Conservation (phyloP, 2,797 vertebrate genomes). For the Phoeniculus purpureus region DNA sequence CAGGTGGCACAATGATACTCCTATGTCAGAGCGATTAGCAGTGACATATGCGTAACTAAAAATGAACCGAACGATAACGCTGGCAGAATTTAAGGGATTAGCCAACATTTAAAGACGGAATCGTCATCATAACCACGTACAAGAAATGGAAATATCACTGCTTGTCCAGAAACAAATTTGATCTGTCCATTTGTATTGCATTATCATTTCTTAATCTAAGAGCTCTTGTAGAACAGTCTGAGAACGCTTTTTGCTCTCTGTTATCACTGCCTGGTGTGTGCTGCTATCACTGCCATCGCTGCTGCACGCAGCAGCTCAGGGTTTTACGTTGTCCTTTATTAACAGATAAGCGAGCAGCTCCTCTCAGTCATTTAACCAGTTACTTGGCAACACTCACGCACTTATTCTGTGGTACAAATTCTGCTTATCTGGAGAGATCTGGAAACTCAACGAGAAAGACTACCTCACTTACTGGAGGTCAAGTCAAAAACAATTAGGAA, state of each 20-base stretch:
- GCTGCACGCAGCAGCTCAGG: background rate
- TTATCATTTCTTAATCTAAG: background rate
- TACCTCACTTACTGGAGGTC: background rate
- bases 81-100: background rate
- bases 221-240: background rate
- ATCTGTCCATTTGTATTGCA: background rate
- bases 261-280: accelerated
- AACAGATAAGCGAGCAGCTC: background rate
- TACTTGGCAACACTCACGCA: background rate
- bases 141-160: background rate
- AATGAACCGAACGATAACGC: background rate
- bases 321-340: background rate
- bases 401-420: background rate
- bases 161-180: background rate
- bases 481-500: background rate
- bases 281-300: background rate
- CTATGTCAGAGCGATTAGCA: background rate
- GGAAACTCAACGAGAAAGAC: background rate
- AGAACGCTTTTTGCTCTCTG: background rate
- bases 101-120: background rate
- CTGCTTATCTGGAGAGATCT: background rate
- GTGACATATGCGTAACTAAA: background rate
- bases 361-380: background rate
- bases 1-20: background rate
- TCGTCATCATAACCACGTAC: background rate